phyloP scores from a whole-genome alignment of 2,113 vertebrate genomes.

The Azemiops feae region DNA sequence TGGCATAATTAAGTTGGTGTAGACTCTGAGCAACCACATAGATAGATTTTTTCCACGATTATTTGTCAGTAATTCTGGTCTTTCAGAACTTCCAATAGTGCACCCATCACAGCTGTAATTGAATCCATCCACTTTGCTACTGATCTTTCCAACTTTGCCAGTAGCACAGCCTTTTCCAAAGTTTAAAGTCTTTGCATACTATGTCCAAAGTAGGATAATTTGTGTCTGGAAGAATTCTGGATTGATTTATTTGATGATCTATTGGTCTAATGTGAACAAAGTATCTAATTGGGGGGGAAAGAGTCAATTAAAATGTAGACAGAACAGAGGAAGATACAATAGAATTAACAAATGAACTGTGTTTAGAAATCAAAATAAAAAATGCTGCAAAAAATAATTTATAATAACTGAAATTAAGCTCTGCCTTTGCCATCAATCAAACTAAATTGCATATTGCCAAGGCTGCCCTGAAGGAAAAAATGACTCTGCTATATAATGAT shows the following conservation, averaged over 20 bases:
- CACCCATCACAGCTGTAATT: not conserved
- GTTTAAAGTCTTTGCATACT: not conserved
- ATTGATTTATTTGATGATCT: not conserved
- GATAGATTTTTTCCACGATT: not conserved
- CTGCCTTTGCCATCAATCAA: slow-evolving; percentile 14
- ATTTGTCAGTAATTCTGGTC: not conserved
- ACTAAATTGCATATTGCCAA: not conserved
- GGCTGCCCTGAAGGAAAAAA: slow-evolving; percentile 32
- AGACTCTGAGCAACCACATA: not conserved
- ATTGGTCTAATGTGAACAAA: not conserved
- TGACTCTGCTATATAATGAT: slow-evolving; percentile 23
- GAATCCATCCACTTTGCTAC: not conserved
- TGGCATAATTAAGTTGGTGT: not conserved
- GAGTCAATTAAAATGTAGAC: not conserved
- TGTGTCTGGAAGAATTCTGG: not conserved
- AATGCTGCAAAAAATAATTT: not conserved
- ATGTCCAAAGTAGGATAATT: not conserved
- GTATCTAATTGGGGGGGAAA: not conserved
- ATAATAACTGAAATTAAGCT: slow-evolving; percentile 24
- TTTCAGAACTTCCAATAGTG: not conserved
- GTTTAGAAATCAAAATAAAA: not conserved
- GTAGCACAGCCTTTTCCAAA: not conserved
- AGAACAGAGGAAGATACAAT: not conserved
- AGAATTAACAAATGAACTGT: not conserved
- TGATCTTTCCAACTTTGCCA: not conserved